Base-by-base conservation (phyloP, 2,113 vertebrate genomes). In the Marmota flaviventris region DNA sequence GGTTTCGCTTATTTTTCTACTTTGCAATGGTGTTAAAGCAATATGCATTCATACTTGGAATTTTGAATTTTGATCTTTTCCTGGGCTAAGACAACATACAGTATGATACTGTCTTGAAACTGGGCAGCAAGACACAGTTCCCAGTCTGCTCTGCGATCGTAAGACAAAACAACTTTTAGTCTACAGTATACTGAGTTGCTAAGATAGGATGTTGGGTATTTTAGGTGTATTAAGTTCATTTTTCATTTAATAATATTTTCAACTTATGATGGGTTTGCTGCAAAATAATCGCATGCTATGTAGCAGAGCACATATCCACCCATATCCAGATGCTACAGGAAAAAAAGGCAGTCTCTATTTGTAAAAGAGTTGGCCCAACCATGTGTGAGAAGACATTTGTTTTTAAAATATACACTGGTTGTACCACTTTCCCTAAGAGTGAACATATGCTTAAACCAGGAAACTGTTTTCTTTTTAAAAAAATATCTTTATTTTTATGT, bases 391-490 rank as follows among this genome's bases (percentile, higher is more conserved):
- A 78, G 10, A 56, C 8, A 24, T 3, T 32, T 85, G 5, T 77
- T 94, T 86, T 63, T n/a, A 91, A 69, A 78, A 73, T 63, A 25
- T 20, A 63, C 29, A 20, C 10, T 10, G 3, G 65, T 4, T 25
- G 0, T 73, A 48, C 3, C 24, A 92, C 32, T 8, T 70, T 81
- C 76, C 8, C 24, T 58, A 75, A 81, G 48, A 34, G 17, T 83
- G 67, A 91, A 56, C 16, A 79, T 0, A 27, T 39, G 10, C 39
- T 63, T 76, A 81, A 27, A 87, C 5, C 0, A 75, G 16, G 1
- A n/a, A 53, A 51, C 12, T 58, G 5, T 83, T 96, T 95, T 77
- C 12, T 58, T 4, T 83, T 96, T 95, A 73, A 79, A 63, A 45
- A 45, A 45, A 45, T 45, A 45, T 45, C 45, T 45, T 42, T 45